These are phyloP conservation scores for Sebastes itinus DNA, from an alignment of 2,797 vertebrate species.

Conservation along the genomic window DNA sequence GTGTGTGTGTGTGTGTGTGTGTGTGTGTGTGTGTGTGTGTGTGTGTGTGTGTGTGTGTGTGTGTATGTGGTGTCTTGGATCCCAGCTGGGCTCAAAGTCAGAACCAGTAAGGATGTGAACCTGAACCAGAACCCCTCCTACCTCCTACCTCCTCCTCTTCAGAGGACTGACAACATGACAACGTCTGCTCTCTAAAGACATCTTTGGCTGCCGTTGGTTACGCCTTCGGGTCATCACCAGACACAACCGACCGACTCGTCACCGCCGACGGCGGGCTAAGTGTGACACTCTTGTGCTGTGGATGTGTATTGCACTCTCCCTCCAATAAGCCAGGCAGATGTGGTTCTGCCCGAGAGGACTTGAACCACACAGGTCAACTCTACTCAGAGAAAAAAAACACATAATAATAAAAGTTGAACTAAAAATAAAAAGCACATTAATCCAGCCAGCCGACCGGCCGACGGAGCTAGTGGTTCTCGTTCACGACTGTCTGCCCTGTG, in stretches of 20 bases:
- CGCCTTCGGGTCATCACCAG: slow-evolving; percentile 41
- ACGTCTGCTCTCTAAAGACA: slow-evolving; percentile 57
- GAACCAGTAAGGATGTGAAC: slow-evolving; percentile 11
- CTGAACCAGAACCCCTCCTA: slow-evolving; percentile 29
- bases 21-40: slow-evolving; percentile 18
- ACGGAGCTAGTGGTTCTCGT: slow-evolving; percentile 55
- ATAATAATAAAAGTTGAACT: slow-evolving; percentile 58
- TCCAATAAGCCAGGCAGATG: slow-evolving; percentile 62
- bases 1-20: too few relatives aligned
- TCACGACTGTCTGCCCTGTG: slow-evolving; percentile 34
- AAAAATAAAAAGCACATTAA: slow-evolving; percentile 53
- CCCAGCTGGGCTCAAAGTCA: slow-evolving; percentile 34
- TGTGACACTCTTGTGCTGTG: slow-evolving; percentile 61
- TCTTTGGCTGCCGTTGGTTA: slow-evolving; percentile 72
- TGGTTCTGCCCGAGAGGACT: slow-evolving; percentile 64
- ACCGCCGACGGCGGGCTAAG: slow-evolving; percentile 64
- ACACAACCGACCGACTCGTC: slow-evolving; percentile 54
- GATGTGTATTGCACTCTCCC: slow-evolving; percentile 81
- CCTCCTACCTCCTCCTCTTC: slow-evolving; percentile 17
- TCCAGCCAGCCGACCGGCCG: slow-evolving; percentile 44
- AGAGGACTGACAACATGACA: slow-evolving; percentile 57
- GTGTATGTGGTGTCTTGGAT: slow-evolving; percentile 7
- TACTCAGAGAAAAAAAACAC: slow-evolving; percentile 27
- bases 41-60: slow-evolving; percentile 16
- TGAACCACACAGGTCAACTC: slow-evolving; percentile 53